A percentile compares a stretch with the other conserved stretches of the same genome.
Evolutionary conservation across 2,888 invertebrate genomes (phyloP).

Genomic region (Mylabris sibirica): DNA sequence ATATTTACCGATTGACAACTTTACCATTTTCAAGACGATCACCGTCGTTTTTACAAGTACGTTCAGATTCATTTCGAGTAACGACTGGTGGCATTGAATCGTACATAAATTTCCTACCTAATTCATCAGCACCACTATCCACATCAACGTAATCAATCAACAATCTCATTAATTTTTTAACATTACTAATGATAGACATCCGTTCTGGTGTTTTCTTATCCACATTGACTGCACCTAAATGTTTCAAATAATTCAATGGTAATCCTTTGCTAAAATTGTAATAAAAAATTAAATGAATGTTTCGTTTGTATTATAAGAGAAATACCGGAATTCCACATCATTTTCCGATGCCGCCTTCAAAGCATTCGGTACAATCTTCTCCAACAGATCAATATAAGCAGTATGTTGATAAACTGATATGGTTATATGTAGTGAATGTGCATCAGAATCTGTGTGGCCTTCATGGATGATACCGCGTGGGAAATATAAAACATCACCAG

Average conservation of each 20-base stretch:
- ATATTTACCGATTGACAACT: slow-evolving; percentile 64
- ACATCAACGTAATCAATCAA: slow-evolving; percentile 70
- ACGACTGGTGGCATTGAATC: slow-evolving; percentile 88
- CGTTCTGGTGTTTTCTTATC: slow-evolving; percentile 61
- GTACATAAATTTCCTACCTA: slow-evolving; percentile 84
- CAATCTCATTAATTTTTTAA: slow-evolving; percentile 67
- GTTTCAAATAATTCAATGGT: slow-evolving; percentile 78
- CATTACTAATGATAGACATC: slow-evolving; percentile 63
- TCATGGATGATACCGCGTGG: slow-evolving; percentile 90
- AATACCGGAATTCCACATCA: slow-evolving; percentile 70
- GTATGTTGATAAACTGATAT: slow-evolving; percentile 91
- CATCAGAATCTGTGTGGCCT: slow-evolving; percentile 77
- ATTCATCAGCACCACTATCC: slow-evolving; percentile 85
- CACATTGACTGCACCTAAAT: slow-evolving; percentile 76
- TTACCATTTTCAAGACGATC: slow-evolving; percentile 72
- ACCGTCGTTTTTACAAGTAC: slow-evolving; percentile 77
- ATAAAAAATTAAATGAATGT: slow-evolving; percentile 7
- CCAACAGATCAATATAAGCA: slow-evolving; percentile 88
- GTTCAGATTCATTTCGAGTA: slow-evolving; percentile 69
- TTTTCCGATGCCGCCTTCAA: slow-evolving; percentile 75
- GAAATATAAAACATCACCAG: slow-evolving; percentile 93
- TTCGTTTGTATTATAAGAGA: not conserved
- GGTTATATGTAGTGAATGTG: slow-evolving; percentile 94
- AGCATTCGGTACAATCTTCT: slow-evolving; percentile 79
- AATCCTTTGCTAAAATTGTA: slow-evolving; percentile 67